Evolutionary conservation across 2,888 invertebrate genomes (phyloP), one percentile per base, ranked within the genome.

Genomic region (Xanthia icteritia): DNA sequence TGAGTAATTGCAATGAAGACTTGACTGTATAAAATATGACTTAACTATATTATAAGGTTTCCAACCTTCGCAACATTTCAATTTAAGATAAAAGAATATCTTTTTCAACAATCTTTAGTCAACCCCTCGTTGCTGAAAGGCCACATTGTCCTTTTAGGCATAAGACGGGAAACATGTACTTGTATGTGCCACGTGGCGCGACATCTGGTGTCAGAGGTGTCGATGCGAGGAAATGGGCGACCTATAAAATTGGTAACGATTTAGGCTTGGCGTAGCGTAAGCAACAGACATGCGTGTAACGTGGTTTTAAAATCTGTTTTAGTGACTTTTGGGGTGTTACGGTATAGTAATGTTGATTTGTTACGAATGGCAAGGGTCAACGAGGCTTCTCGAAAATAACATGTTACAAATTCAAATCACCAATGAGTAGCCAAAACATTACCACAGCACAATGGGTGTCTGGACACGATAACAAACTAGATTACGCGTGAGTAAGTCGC

Each of bases 211-310:
- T 87, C 85, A 68, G 81, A 92, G 90, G 92, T 91, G 91, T 89
- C 83, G 92, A 94, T 86, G 91, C 89, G 91, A 87, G 81, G 86
- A 89, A 90, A 87, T 82, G 89, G 83, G 67, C 81, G 85, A 85
- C 84, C 90, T 90, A 91, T 92, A 91, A 94, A 94, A 93, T 91
- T 91, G 91, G 92, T 88, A 86, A 89, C 89, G 88, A 90, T 87
- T 89, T 87, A 85, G 87, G 90, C 82, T 83, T 74, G 80, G 82
- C 82, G 75, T 60, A 58, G 68, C 48, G 69, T 82, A 84, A 77
- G 82, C 76, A 68, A 81, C 60, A 77, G 79, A 83, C 76, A 83
- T 23, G 79, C n/a, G 80, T 79, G 80, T n/a, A n/a, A n/a, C n/a
- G n/a, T n/a, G n/a, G n/a, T 61, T 64, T 39, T n/a, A 39, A 42